Base-by-base conservation (phyloP, 2,888 invertebrate genomes). In the Plagodis pulveraria region DNA sequence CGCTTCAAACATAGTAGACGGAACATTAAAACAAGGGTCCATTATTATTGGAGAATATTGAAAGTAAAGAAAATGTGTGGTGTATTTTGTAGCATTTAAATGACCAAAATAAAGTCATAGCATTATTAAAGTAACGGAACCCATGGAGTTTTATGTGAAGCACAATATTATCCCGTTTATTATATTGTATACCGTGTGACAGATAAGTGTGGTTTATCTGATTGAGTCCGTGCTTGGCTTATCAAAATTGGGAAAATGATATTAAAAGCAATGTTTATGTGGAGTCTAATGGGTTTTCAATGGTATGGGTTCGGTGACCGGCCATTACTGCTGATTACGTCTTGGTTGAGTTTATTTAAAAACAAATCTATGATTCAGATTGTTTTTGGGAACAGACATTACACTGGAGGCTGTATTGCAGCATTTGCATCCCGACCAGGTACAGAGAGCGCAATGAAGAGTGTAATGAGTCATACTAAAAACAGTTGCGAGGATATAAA, bases 251-350 rank as follows among this genome's bases (percentile, higher is more conserved):
- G 45, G 55, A 46, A 56, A 60, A 60, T 56, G 48, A 51, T 60
- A 56, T 60, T 52, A 60, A 56, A 60, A 52, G 41, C 52, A 43
- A 56, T 51, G 56, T 60, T 60, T 60, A 60, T 60, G 60, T 55
- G 35, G 34, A 22, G 35, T 56, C 44, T 60, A 48, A 56, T 60
- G 47, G 56, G n/a, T 33, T 48, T 52, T 9, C 35, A 33, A 51
- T 49, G 44, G 43, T 32, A 8, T 32, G 41, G 50, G 50, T 8
- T 58, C 58, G 42, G 9, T 41, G 58, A 54, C 42, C 41, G 10
- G 40, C 36, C n/a, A 32, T 42, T 38, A 48, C 22, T 40, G n/a
- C 6, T 38, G 46, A 50, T 45, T 45, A 40, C 22, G 40, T n/a
- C 42, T 50, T 43, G 10, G 40, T 40, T 40, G 5, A 8, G 40